Evolutionary conservation across 2,113 vertebrate genomes (phyloP), one percentile per base, ranked within the genome.

Genomic region (Tragelaphus imberbis): DNA sequence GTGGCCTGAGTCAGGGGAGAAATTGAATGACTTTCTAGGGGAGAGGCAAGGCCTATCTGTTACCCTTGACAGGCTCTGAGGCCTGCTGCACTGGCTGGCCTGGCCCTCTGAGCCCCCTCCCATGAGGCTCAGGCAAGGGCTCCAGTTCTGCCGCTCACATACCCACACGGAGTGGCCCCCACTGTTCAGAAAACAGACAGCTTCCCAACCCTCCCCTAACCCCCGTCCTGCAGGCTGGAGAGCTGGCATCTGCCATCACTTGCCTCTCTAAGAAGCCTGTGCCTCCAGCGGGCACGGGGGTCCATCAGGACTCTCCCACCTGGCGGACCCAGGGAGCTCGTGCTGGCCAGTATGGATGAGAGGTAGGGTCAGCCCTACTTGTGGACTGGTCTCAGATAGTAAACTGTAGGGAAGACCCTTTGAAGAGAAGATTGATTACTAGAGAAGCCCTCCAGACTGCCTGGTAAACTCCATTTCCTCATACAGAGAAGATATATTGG

Each of bases 31-130:
- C 40, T 97, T 96, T 95, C 79, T 93, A 97, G 82, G 95, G 96
- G 95, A 97, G 90, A 77, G 91, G 95, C 93, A 82, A 94, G 95
- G 95, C 96, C 98, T 90, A 95, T 97, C 96, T 90, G 86, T 93
- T 98, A 97, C 88, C 97, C 98, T 97, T 95, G 97, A 98, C 97
- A 96, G 96, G 87, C 93, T 58, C 91, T 10, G 75, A 89, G 77
- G 91, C 90, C 92, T 82, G 68, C 82, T 53, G 65, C 3, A 0
- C 79, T 6, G 30, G 59, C 90, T 17, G 2, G 36, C 16, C 80
- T 53, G 2, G 56, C 95, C 77, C 71, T 28, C 40, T 2, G 21
- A 2, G 16, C 47, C 23, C 94, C 96, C n/a, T 90, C 84, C 85
- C 65, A 0, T 0, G 25, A 79, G 95, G 55, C 65, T 40, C 12